These are phyloP conservation scores for Phocoena sinus DNA, from an alignment of 2,113 vertebrate species.

Conservation along the genomic window DNA sequence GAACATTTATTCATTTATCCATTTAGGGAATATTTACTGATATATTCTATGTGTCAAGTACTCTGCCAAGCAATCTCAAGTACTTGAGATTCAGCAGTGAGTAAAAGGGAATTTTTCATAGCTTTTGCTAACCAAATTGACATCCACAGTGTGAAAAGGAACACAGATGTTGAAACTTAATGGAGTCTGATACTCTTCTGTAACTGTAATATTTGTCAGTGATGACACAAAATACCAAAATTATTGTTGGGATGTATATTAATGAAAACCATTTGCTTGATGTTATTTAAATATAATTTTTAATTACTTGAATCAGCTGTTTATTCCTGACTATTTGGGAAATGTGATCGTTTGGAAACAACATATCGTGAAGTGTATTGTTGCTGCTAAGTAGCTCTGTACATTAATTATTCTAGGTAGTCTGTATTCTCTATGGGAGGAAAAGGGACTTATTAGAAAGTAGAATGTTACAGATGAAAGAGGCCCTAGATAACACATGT, in stretches of 20 bases:
- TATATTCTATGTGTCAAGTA: background rate
- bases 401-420: conserved; percentile 5
- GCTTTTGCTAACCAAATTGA: background rate
- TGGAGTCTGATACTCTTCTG: background rate
- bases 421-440: background rate
- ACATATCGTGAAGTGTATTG: background rate
- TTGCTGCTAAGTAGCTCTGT: background rate
- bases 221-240: background rate
- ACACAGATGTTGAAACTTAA: background rate
- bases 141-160: background rate
- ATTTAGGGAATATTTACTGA: background rate
- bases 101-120: background rate
- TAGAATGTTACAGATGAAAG: background rate
- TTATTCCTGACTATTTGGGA: background rate
- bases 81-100: background rate
- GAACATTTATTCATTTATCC: background rate
- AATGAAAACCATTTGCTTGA: background rate
- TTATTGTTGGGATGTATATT: background rate
- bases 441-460: background rate
- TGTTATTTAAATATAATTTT: background rate
- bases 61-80: background rate
- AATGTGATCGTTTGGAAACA: background rate
- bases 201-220: background rate
- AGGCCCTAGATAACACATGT: background rate
- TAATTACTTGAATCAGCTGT: background rate